These are phyloP conservation scores for Agrenia bidenticulata DNA, from an alignment of 2,888 invertebrate genomes.

Conservation along the genomic window DNA sequence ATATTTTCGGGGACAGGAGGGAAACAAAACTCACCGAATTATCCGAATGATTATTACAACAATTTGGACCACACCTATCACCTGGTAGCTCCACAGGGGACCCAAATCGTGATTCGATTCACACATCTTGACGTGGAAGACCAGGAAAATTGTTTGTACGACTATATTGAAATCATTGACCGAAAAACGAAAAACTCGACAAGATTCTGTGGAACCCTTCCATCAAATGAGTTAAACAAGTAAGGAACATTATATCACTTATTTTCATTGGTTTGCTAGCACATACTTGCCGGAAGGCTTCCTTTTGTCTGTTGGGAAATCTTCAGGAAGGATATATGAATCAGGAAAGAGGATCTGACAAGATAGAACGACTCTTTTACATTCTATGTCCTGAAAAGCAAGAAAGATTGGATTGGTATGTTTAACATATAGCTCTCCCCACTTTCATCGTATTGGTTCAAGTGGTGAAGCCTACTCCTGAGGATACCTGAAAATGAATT, in stretches of 20 bases:
- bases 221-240: slow-evolving; percentile 42
- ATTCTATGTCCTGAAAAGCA: too few species aligned
- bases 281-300: too few species aligned
- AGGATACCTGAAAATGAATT: too few species aligned
- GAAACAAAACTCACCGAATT: slow-evolving; percentile 67
- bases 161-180: slow-evolving; percentile 68
- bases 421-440: too few species aligned
- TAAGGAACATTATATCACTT: slow-evolving; percentile 22
- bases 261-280: too few species aligned
- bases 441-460: too few species aligned
- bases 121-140: slow-evolving; percentile 70
- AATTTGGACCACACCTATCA: slow-evolving; percentile 70
- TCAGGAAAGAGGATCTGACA: too few species aligned
- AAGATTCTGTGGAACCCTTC: slow-evolving; percentile 45
- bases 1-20: slow-evolving; percentile 69
- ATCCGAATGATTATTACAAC: slow-evolving; percentile 71
- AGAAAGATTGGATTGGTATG: too few species aligned
- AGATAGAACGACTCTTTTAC: too few species aligned
- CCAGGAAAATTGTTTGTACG: slow-evolving; percentile 76
- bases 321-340: too few species aligned
- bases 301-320: too few species aligned
- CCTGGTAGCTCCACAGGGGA: slow-evolving; percentile 66
- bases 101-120: slow-evolving; percentile 70
- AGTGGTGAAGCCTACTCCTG: too few species aligned
- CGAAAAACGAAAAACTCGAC: slow-evolving; percentile 45